A percentile compares a stretch with the other conserved stretches of the same genome.
These are phyloP conservation scores for Ciona savignyi DNA, from an alignment of 23 tunicate genomes.

Conservation along the genomic window DNA sequence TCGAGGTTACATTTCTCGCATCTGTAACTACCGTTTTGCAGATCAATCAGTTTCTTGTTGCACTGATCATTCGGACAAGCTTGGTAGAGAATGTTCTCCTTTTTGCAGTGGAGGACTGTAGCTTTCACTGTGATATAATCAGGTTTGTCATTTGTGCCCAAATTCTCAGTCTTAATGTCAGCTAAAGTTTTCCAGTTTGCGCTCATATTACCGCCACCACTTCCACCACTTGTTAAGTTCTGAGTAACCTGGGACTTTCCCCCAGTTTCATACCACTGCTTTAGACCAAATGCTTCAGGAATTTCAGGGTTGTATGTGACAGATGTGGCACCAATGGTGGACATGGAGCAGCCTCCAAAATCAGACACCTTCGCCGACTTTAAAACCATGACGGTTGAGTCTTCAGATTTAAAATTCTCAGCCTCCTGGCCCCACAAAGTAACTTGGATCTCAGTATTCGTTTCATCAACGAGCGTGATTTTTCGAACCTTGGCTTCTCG, in stretches of 20 bases:
- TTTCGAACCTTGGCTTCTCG: conserved; percentile 72
- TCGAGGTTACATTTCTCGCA: conserved; percentile 87
- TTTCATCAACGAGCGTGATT: conserved; percentile 61
- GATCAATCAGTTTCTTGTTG: conserved; percentile 82
- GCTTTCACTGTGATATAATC: conserved; percentile 76
- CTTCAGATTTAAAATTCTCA: conserved; percentile 54
- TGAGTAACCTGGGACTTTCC: conserved; percentile 75
- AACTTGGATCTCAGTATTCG: conserved; percentile 53
- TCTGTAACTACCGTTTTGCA: conserved; percentile 58
- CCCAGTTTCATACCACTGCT: conserved; percentile 89
- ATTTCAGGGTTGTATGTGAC: conserved; percentile 67
- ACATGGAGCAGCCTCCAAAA: conserved; percentile 62
- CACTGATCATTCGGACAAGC: conserved; percentile 83
- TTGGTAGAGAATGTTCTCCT: conserved; percentile 71
- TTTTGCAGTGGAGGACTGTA: conserved; percentile 64
- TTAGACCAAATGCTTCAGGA: conserved; percentile 63
- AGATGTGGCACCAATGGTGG: conserved; percentile 59
- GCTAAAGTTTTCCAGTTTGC: conserved; percentile 81
- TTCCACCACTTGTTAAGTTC: conserved; percentile 33
- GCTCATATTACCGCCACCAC: conserved; percentile 10
- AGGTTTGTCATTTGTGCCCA: conserved; percentile 76
- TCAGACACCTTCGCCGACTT: conserved; percentile 84
- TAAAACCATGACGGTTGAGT: conserved; percentile 61
- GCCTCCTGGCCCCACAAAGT: conserved; percentile 96
- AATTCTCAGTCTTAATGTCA: conserved; percentile 55